phyloP scores from a whole-genome alignment of 2,113 vertebrate species.

The Ahaetulla prasina region DNA sequence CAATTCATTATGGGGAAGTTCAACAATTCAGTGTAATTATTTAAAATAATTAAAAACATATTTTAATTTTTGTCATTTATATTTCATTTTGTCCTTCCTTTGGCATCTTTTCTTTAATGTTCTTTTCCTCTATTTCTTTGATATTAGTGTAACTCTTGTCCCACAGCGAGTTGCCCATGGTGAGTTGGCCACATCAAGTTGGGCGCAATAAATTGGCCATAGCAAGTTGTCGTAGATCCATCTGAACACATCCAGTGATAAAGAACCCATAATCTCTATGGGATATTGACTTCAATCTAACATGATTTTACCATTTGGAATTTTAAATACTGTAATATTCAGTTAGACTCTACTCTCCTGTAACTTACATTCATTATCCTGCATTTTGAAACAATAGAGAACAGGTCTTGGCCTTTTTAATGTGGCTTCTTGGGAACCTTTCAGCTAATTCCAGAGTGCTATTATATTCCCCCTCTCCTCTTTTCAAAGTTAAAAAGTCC shows the following conservation, averaged over 20 bases:
- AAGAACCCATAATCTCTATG: not conserved
- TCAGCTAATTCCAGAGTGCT: not conserved
- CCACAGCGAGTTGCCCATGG: too few relatives aligned
- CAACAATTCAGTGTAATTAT: too few relatives aligned
- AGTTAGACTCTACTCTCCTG: not conserved
- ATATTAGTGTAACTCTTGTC: too few relatives aligned
- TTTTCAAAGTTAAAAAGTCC: not conserved
- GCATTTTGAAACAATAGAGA: not conserved
- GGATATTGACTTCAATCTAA: not conserved
- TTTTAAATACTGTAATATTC: not conserved
- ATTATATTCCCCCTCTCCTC: not conserved
- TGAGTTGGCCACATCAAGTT: too few relatives aligned
- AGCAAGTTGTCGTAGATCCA: too few relatives aligned
- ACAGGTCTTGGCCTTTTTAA: not conserved
- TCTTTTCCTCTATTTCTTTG: too few relatives aligned
- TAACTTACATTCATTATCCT: not conserved
- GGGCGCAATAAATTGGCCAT: too few relatives aligned
- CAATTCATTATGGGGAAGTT: too few relatives aligned
- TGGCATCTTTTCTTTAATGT: too few relatives aligned
- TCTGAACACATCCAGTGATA: too few relatives aligned
- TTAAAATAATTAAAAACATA: not conserved
- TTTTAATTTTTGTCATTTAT: too few relatives aligned
- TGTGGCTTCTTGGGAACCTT: not conserved
- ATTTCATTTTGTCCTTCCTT: too few relatives aligned
- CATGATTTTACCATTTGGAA: not conserved